Percentiles rank a stretch among this genome's conserved stretches.
These are phyloP conservation scores for Aulostomus chinensis DNA, from an alignment of 2,797 vertebrate genomes.

Conservation along the genomic window DNA sequence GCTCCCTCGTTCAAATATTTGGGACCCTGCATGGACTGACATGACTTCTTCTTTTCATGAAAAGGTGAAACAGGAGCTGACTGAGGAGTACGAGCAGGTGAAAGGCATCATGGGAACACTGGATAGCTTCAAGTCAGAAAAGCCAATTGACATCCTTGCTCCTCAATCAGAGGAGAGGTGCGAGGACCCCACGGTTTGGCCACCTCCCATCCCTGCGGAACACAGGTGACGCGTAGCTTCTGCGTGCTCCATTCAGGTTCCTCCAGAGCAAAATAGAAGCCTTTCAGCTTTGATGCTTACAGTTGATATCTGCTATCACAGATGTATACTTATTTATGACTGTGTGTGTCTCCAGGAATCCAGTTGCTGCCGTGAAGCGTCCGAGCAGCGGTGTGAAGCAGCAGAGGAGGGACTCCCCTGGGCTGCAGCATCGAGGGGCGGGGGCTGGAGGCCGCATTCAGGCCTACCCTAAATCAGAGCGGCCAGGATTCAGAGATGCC, in stretches of 20 bases:
- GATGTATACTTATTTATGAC: background rate
- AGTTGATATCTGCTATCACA: background rate
- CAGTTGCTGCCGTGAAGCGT: slow-evolving; percentile 86
- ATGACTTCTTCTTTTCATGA: slow-evolving; percentile 5
- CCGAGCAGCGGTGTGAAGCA: slow-evolving; percentile 87
- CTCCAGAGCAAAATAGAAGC: too few species aligned
- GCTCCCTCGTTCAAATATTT: too few species aligned
- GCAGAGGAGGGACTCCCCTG: slow-evolving; percentile 88
- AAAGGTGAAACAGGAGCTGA: slow-evolving; percentile 90
- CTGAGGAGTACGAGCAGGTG: slow-evolving; percentile 95
- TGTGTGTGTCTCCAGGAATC: slow-evolving; percentile 78
- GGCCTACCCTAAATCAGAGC: slow-evolving; percentile 81
- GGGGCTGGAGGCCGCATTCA: slow-evolving; percentile 83
- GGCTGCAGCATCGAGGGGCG: slow-evolving; percentile 84
- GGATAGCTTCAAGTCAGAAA: slow-evolving; percentile 93
- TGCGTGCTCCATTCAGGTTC: background rate
- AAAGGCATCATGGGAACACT: slow-evolving; percentile 91
- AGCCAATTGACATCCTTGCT: slow-evolving; percentile 83
- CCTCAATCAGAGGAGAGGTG: slow-evolving; percentile 83
- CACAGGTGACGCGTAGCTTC: slow-evolving; percentile 82
- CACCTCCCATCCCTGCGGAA: slow-evolving; percentile 92
- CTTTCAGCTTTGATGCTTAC: background rate
- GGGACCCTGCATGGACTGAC: too few species aligned
- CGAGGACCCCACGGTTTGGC: slow-evolving; percentile 91
- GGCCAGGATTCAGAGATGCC: slow-evolving; percentile 72